These are phyloP conservation scores for Dynastes hyllus DNA, from an alignment of 2,888 invertebrate species.

Conservation along the genomic window DNA sequence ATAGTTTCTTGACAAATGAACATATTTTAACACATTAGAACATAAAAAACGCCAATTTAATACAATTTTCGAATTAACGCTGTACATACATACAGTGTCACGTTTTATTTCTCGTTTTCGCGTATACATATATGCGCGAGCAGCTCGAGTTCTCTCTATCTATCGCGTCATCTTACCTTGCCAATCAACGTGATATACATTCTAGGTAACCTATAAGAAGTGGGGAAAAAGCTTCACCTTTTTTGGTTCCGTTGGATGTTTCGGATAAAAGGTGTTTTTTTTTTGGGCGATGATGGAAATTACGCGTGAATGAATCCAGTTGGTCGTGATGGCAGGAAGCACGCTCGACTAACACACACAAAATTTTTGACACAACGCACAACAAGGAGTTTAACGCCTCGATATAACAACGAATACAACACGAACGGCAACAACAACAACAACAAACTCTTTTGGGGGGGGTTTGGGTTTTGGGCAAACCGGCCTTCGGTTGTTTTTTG, in stretches of 20 bases:
- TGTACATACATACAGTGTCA: too few species aligned
- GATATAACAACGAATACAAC: conserved; percentile 5
- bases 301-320: conserved; percentile 54
- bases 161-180: conserved; percentile 14
- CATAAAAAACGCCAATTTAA: too few species aligned
- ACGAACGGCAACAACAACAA: conserved; percentile 10
- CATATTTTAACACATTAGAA: too few species aligned
- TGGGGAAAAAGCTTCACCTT: neutral
- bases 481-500: too few species aligned
- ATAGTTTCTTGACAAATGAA: too few species aligned
- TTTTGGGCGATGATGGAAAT: conserved; percentile 52
- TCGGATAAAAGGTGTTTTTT: conserved; percentile 6
- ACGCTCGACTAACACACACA: conserved; percentile 56
- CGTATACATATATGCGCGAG: too few species aligned
- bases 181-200: conserved; percentile 4
- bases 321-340: conserved; percentile 53
- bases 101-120: too few species aligned
- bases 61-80: too few species aligned
- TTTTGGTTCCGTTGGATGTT: conserved; percentile 5
- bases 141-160: too few species aligned
- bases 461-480: too few species aligned
- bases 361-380: conserved; percentile 55
- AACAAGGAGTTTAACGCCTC: neutral
- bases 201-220: neutral
- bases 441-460: conserved; percentile 55